Evolutionary conservation across 2,888 invertebrate genomes (phyloP).

Genomic region (Xanthia togata): DNA sequence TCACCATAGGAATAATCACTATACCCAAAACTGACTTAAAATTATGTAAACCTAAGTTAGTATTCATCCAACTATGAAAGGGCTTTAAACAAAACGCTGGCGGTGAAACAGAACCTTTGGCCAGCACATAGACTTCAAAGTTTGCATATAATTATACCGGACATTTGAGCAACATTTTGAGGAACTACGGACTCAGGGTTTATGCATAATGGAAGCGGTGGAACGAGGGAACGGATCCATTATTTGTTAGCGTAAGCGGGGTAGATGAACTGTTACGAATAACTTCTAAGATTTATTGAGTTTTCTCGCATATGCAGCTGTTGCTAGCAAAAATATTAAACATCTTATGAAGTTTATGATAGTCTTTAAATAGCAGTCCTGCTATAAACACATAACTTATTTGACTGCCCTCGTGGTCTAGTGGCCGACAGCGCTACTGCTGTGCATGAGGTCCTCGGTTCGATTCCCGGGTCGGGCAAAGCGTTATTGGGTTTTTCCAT

Average conservation of each 20-base stretch:
- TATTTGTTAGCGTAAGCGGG: constrained; percentile 31
- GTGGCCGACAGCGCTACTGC: too few relatives aligned
- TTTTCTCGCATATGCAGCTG: neutral
- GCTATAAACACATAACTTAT: neutral
- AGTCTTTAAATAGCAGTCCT: neutral
- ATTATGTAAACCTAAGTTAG: constrained; percentile 21
- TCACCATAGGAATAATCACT: neutral
- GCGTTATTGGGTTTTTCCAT: too few relatives aligned
- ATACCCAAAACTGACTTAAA: neutral
- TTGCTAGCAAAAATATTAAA: neutral
- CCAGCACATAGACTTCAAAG: constrained; percentile 58
- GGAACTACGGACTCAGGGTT: constrained; percentile 33
- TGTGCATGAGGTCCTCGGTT: too few relatives aligned
- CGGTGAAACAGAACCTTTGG: constrained; percentile 47
- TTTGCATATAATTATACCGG: constrained; percentile 68
- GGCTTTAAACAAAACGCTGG: constrained; percentile 46
- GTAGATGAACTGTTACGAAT: constrained; percentile 26
- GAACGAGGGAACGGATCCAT: constrained; percentile 19
- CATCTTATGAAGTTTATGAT: neutral
- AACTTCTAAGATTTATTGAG: constrained; percentile 14
- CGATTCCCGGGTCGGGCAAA: too few relatives aligned
- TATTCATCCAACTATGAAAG: constrained; percentile 19
- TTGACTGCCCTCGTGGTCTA: neutral
- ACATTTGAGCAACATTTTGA: constrained; percentile 59
- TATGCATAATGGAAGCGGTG: constrained; percentile 57